phyloP scores from a whole-genome alignment of 2,113 vertebrate species.

The Nyctibius bracteatus region DNA sequence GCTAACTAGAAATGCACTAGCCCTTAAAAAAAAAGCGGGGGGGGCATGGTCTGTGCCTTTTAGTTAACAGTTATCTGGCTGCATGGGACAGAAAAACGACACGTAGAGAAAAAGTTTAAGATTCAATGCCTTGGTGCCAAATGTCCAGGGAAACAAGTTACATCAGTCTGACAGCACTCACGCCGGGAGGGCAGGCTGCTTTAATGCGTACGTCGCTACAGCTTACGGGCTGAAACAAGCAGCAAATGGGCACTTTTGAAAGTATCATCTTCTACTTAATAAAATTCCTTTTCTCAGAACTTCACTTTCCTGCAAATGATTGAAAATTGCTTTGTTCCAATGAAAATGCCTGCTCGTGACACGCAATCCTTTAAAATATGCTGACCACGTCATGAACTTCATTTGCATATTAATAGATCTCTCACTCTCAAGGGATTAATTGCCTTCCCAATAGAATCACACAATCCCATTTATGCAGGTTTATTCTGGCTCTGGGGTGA shows the following conservation, averaged over 20 bases:
- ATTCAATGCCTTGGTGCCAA: neutral
- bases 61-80: neutral
- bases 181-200: fast-evolving
- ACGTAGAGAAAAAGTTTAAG: fast-evolving
- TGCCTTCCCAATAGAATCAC: conserved; percentile 1
- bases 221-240: neutral
- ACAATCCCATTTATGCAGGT: neutral
- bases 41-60: neutral
- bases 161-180: fast-evolving
- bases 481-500: neutral
- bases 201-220: fast-evolving
- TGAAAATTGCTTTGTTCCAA: neutral
- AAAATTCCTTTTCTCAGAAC: neutral
- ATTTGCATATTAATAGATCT: conserved; percentile 49
- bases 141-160: fast-evolving
- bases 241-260: fast-evolving
- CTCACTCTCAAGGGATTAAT: conserved; percentile 18
- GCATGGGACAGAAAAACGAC: neutral
- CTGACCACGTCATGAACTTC: conserved; percentile 22
- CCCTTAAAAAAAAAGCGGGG: no score
- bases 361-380: conserved; percentile 6
- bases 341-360: neutral
- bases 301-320: neutral
- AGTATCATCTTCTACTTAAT: neutral
- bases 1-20: neutral